Evolutionary conservation across 2,113 vertebrate genomes (phyloP).

Genomic region (Pagrus major): DNA sequence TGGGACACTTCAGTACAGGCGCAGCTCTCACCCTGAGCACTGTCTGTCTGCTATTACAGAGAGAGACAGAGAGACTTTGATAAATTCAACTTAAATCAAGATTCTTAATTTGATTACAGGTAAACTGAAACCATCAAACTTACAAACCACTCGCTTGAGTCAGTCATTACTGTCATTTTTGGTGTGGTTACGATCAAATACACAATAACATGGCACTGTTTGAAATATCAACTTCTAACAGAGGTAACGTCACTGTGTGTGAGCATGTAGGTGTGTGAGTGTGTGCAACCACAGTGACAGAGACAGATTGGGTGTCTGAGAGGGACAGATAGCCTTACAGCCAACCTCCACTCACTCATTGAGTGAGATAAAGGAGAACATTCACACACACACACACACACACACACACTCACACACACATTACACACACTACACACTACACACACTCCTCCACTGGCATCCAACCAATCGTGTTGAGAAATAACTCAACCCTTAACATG

Average conservation of each 20-base stretch:
- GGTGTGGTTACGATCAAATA: neutral
- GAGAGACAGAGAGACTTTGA: constrained; percentile 26
- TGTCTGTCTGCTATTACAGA: constrained; percentile 37
- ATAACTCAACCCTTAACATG: constrained; percentile 68
- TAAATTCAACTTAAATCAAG: constrained; percentile 3
- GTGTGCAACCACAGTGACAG: constrained; percentile 53
- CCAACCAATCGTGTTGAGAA: constrained; percentile 61
- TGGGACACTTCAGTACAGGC: constrained; percentile 67
- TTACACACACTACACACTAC: constrained; percentile 22
- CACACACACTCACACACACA: constrained; percentile 17
- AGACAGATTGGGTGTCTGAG: constrained; percentile 79
- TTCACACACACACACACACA: constrained; percentile 39
- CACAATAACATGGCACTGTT: constrained; percentile 2
- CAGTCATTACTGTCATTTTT: neutral
- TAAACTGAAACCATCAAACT: too few species aligned
- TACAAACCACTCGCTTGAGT: neutral
- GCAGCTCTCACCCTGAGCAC: constrained; percentile 44
- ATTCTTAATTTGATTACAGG: neutral
- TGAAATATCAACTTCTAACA: neutral
- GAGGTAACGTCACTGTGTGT: constrained; percentile 14
- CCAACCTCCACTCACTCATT: constrained; percentile 76
- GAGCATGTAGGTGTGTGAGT: neutral
- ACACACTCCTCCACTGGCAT: constrained; percentile 58
- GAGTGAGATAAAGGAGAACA: constrained; percentile 74
- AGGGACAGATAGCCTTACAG: constrained; percentile 79